Conservation (phyloP, 2,797 vertebrate species). For the Hafferia zeledoni region DNA sequence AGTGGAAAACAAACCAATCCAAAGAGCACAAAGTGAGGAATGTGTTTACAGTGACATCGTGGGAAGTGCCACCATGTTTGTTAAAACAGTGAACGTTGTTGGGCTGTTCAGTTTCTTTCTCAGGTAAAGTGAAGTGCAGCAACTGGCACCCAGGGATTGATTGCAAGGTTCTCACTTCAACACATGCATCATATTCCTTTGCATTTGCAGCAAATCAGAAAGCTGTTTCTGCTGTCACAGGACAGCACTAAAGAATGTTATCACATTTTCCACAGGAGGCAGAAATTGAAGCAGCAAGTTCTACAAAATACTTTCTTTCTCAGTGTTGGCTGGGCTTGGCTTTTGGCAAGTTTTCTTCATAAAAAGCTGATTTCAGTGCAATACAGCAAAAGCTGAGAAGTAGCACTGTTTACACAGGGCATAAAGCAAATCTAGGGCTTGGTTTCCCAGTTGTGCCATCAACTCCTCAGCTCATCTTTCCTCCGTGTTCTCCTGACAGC, state of each 20-base stretch:
- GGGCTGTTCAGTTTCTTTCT: background rate
- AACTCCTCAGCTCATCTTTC: background rate
- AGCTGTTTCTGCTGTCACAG: background rate
- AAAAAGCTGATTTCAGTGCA: background rate
- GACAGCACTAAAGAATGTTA: background rate
- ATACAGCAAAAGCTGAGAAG: background rate
- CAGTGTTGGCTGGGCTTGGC: background rate
- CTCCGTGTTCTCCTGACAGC: background rate
- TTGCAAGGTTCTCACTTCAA: background rate
- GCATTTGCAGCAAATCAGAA: background rate
- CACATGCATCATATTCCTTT: background rate
- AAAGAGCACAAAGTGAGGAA: background rate
- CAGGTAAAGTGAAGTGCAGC: background rate
- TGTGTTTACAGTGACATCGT: background rate
- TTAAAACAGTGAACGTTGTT: background rate
- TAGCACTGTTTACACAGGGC: background rate
- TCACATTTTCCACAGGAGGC: conserved; percentile 1
- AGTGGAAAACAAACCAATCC: background rate
- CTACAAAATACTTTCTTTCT: background rate
- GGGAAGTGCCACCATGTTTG: background rate
- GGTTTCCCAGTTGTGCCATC: background rate
- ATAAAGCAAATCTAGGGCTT: background rate
- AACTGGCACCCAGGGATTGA: background rate
- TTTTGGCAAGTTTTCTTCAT: background rate
- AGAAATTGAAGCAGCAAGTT: background rate